Evolutionary conservation across 2,797 vertebrate genomes (phyloP), one percentile per base, ranked within the genome.

Genomic region (Hippoglossus hippoglossus): DNA sequence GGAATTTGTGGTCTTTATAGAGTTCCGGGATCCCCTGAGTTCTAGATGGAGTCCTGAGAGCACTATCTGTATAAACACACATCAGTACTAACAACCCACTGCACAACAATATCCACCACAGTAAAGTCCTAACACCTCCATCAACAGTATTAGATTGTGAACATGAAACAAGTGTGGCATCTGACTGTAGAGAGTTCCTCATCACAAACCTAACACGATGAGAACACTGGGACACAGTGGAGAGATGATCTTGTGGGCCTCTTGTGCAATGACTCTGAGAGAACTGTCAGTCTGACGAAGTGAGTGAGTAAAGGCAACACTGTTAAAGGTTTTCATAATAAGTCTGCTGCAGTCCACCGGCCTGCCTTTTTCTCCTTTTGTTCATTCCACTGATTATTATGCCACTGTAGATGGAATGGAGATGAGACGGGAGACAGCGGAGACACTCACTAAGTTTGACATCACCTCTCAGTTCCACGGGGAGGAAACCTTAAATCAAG

Each of bases 401-500:
- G 82, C 73, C 66, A 71, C 60, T n/a, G 65, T 52, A 60, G 59
- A 75, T 44, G 39, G 69, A 76, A 86, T 59, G 49, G 62, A 77
- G 75, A 82, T 69, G 71, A 75, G 77, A 63, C 53, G 54, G 65
- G 73, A 81, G 66, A 63, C 63, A 49, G 63, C 71, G 72, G 63
- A 84, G 87, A 87, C 70, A 61, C 81, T 89, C 68, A 86, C 74
- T 53, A 60, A 67, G 72, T 87, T 76, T 90, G 87, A 94, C 89
- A 79, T 84, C 68, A 71, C 77, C 87, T 84, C 89, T 87, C 71
- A 73, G 73, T 34, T 83, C 90, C 73, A 61, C 67, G 16, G 88
- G 86, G 90, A 92, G 47, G 54, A 59, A 67, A 73, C 71, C 58
- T 90, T 82, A 86, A 89, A 91, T 90, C 82, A 87, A 84, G 75